A percentile compares a stretch with the other conserved stretches of the same genome.
phyloP scores from a whole-genome alignment of 2,888 invertebrate genomes.

The Melolontha melolontha region DNA sequence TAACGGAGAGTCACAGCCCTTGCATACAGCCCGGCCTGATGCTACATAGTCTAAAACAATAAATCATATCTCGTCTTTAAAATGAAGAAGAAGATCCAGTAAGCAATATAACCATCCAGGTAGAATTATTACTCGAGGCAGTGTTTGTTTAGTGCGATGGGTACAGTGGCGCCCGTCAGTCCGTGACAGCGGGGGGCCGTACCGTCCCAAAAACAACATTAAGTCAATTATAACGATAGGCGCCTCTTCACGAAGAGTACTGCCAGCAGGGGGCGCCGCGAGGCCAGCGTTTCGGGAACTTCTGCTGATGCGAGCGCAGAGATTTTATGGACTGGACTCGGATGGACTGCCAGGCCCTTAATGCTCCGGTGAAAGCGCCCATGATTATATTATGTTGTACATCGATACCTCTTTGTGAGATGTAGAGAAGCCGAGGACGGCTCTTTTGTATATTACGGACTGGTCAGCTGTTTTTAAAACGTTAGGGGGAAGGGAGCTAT shows the following conservation, averaged over 20 bases:
- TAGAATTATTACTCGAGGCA: conserved; percentile 26
- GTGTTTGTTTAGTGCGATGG: conserved; percentile 59
- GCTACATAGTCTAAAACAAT: background rate
- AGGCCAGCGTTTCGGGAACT: background rate
- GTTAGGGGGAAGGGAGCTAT: too few species aligned
- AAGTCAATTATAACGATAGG: conserved; percentile 53
- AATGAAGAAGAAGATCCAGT: conserved; percentile 6
- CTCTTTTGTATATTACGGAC: too few species aligned
- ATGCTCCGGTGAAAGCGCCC: too few species aligned
- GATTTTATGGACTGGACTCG: too few species aligned
- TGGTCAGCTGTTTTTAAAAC: too few species aligned
- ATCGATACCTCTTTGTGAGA: too few species aligned
- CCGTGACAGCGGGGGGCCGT: conserved; percentile 55
- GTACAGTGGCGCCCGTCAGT: conserved; percentile 62
- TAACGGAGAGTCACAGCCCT: too few species aligned
- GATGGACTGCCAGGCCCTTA: too few species aligned
- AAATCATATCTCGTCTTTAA: background rate
- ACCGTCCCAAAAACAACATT: conserved; percentile 51
- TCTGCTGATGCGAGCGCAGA: too few species aligned
- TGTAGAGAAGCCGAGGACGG: too few species aligned
- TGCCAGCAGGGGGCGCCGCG: conserved; percentile 4
- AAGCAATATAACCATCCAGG: conserved; percentile 13
- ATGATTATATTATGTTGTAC: too few species aligned
- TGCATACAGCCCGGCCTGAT: too few species aligned
- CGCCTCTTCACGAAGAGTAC: conserved; percentile 46